Evolutionary conservation across 2,113 vertebrate genomes (phyloP), one percentile per base, ranked within the genome.

Genomic region (Dasyurus viverrinus): DNA sequence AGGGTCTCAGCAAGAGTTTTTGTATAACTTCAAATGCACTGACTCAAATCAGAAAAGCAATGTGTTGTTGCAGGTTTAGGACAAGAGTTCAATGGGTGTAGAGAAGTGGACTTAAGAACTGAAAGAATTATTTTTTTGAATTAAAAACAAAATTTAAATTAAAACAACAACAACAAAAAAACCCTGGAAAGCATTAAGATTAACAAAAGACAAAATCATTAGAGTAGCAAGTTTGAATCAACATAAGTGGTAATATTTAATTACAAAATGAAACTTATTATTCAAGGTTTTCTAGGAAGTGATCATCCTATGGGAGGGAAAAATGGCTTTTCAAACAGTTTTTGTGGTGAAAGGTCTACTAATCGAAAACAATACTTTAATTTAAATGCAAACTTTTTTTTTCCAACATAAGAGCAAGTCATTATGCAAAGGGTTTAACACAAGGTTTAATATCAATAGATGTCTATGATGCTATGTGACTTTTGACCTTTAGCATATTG

Each of bases 1-100:
- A 97, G 94, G 97, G 98, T 98, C 98, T 98, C 98, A 97, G 98
- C 95, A 97, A 97, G 97, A 98, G 96, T 97, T 98, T 98, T 92
- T 97, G 19, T 93, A 93, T 97, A 97, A 95, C 96, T 97, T 93
- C 95, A 95, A 97, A 97, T 97, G 97, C 93, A 97, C 52, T 96
- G 96, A 95, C 36, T 84, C 95, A 96, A 97, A 98, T 96, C 57
- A 97, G 98, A 89, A n/a, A 96, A 98, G 89, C 42, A 57, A 93
- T 94, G 96, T 97, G 96, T 90, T 97, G 95, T 55, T 95, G 48
- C 60, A 96, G 96, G 97, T 97, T 98, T 96, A 98, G 97, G 90
- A 19, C 54, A 96, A 54, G 89, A 94, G 42, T 95, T 97, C 47
- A 97, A 97, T 95, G 94, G 96, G 2, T 89, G 14, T 95, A 90